Conservation (phyloP, 2,888 invertebrate genomes). For the Eristalis tenax region DNA sequence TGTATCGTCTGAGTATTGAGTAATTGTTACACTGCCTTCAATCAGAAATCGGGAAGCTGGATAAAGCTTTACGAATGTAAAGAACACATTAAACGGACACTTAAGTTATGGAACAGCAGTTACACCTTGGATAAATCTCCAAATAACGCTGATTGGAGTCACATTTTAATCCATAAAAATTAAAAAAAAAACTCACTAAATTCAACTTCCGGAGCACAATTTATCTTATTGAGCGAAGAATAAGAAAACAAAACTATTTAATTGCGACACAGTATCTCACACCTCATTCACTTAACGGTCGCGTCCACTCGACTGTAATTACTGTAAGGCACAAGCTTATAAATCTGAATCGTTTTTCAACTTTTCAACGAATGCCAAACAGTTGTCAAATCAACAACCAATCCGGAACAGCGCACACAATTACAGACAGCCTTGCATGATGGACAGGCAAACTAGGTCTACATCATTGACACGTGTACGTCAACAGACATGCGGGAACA, state of each 20-base stretch:
- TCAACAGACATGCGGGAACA: background rate
- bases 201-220: too few species aligned
- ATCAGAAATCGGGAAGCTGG: too few species aligned
- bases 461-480: background rate
- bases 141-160: too few species aligned
- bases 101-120: too few species aligned
- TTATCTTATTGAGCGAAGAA: background rate
- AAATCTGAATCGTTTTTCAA: background rate
- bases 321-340: background rate
- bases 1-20: too few species aligned
- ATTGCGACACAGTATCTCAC: background rate
- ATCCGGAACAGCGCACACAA: background rate
- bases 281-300: background rate
- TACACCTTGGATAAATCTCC: too few species aligned
- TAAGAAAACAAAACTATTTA: background rate
- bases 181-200: too few species aligned
- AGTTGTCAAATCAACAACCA: background rate
- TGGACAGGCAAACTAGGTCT: background rate
- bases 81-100: too few species aligned
- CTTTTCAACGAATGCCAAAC: background rate
- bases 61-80: too few species aligned
- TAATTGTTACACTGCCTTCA: too few species aligned
- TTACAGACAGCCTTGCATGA: background rate
- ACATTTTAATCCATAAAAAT: too few species aligned
- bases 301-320: background rate